Evolutionary conservation across 1,140 invertebrate species (phyloP).

Genomic region (Copidosoma floridanum): DNA sequence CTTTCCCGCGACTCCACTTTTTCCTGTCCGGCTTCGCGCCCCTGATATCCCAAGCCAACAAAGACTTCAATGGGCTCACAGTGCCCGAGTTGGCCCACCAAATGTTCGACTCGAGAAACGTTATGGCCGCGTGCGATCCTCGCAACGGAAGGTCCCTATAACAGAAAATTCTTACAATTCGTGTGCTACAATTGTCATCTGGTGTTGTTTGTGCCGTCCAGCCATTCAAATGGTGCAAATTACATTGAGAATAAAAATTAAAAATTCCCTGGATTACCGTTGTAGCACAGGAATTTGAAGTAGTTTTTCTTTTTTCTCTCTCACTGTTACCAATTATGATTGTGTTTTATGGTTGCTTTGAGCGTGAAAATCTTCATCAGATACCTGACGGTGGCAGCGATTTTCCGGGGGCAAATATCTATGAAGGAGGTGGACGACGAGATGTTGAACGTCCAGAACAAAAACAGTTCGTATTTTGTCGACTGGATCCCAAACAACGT

Average conservation of each 20-base stretch:
- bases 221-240: too few species aligned
- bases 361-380: too few species aligned
- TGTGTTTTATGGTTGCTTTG: too few species aligned
- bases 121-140: slow-evolving; percentile 74
- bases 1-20: slow-evolving; percentile 78
- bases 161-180: too few species aligned
- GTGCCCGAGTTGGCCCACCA: slow-evolving; percentile 74
- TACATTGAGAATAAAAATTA: too few species aligned
- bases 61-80: slow-evolving; percentile 72
- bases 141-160: slow-evolving; percentile 64
- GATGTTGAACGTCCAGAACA: slow-evolving; percentile 80
- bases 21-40: slow-evolving; percentile 83
- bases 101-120: slow-evolving; percentile 73
- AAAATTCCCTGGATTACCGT: too few species aligned
- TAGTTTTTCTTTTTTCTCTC: too few species aligned
- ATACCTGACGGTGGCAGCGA: slow-evolving; percentile 68
- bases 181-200: too few species aligned
- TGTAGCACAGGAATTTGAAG: too few species aligned
- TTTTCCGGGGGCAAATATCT: slow-evolving; percentile 76
- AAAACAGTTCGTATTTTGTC: slow-evolving; percentile 79
- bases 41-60: slow-evolving; percentile 64
- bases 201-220: too few species aligned
- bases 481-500: slow-evolving; percentile 82
- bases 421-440: slow-evolving; percentile 68
- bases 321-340: too few species aligned